These are phyloP conservation scores for Lepus oiostolus DNA, from an alignment of 2,797 vertebrate species.

Conservation along the genomic window DNA sequence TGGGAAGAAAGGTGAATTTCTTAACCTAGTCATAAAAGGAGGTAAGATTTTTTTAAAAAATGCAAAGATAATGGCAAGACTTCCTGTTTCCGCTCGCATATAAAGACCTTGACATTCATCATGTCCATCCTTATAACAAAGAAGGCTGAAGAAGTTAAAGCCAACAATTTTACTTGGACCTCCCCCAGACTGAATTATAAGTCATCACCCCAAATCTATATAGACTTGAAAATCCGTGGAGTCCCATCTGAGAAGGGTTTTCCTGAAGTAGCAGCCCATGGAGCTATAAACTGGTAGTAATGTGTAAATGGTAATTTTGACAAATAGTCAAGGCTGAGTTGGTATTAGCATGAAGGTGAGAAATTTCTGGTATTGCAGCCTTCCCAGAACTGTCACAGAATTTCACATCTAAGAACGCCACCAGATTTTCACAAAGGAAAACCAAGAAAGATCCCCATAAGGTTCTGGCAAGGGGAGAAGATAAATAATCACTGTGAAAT, in stretches of 20 bases:
- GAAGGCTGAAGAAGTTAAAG: neutral
- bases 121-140: neutral
- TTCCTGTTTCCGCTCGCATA: neutral
- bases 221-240: neutral
- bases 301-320: neutral
- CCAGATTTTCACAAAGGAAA: neutral
- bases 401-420: neutral
- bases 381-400: neutral
- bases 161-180: neutral
- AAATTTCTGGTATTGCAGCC: neutral
- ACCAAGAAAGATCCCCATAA: neutral
- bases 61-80: neutral
- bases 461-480: neutral
- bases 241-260: neutral
- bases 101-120: neutral
- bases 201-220: neutral
- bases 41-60: neutral
- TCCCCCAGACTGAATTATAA: neutral
- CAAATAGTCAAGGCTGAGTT: neutral
- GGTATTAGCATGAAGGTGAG: neutral
- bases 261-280: neutral
- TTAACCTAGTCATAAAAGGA: slow-evolving; percentile 29
- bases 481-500: neutral
- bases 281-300: neutral
- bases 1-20: slow-evolving; percentile 42